phyloP scores from a whole-genome alignment of 2,888 invertebrate species.

The Gonocerus acuteangulatus region DNA sequence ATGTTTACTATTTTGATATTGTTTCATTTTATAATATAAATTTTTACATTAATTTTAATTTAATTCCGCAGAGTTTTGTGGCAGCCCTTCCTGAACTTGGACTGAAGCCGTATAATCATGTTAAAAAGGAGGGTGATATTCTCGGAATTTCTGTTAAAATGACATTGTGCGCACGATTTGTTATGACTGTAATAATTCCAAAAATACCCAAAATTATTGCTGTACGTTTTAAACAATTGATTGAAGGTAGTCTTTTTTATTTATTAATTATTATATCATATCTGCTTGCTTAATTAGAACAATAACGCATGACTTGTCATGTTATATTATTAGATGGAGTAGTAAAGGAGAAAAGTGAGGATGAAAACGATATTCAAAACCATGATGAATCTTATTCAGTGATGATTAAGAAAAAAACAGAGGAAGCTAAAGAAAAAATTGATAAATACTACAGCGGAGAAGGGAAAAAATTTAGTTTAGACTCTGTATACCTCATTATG shows the following conservation, averaged over 20 bases:
- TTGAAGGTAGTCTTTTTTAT: not conserved
- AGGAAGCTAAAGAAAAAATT: slow-evolving; percentile 13
- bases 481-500: slow-evolving; percentile 14
- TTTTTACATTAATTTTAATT: too few species aligned
- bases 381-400: slow-evolving; percentile 16
- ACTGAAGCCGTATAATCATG: slow-evolving; percentile 24
- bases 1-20: too few species aligned
- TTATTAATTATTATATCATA: not conserved
- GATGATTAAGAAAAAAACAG: slow-evolving; percentile 14
- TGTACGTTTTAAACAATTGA: slow-evolving; percentile 1
- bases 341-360: slow-evolving; percentile 9
- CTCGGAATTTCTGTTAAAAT: slow-evolving; percentile 25
- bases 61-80: slow-evolving; percentile 27
- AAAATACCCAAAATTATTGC: slow-evolving; percentile 8
- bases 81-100: slow-evolving; percentile 20
- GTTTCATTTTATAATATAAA: too few species aligned
- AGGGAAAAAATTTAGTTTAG: slow-evolving; percentile 9
- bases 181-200: slow-evolving; percentile 23
- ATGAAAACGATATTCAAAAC: not conserved
- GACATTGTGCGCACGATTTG: slow-evolving; percentile 27
- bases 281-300: not conserved
- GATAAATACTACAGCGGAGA: slow-evolving; percentile 8
- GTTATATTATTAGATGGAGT: slow-evolving; percentile 14
- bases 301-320: not conserved
- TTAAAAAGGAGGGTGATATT: slow-evolving; percentile 16